These are phyloP conservation scores for Itoplectis maculator DNA, from an alignment of 2,888 invertebrate genomes.

Conservation along the genomic window DNA sequence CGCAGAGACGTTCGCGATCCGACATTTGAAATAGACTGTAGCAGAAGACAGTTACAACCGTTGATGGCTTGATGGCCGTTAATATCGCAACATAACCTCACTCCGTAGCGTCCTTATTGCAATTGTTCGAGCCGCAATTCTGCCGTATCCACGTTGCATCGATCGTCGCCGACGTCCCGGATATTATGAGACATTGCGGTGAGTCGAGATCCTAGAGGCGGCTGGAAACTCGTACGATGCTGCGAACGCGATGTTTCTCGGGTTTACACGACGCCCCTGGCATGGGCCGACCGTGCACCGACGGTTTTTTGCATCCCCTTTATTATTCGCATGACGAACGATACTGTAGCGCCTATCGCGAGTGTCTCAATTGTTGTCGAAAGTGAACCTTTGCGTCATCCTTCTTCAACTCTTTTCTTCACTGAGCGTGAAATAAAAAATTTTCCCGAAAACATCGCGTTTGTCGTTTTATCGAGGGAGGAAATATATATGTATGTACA, in stretches of 20 bases:
- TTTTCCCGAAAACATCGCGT: not conserved
- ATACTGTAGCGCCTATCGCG: not conserved
- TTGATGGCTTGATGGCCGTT: constrained; percentile 77
- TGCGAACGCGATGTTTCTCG: constrained; percentile 41
- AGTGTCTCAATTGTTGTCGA: constrained; percentile 22
- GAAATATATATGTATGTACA: no score
- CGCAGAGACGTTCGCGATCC: not conserved
- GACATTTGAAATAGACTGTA: constrained; percentile 52
- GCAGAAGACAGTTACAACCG: constrained; percentile 68
- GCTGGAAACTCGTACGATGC: not conserved
- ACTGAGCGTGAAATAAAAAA: not conserved
- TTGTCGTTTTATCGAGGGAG: not conserved
- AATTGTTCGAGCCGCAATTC: constrained; percentile 57
- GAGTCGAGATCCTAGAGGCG: constrained; percentile 55
- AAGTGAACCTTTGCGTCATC: not conserved
- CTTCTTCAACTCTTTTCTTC: not conserved
- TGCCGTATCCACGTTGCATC: constrained; percentile 70
- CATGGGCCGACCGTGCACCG: not conserved
- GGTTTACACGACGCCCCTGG: constrained; percentile 10
- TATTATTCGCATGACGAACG: not conserved
- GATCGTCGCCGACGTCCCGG: constrained; percentile 54
- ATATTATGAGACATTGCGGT: constrained; percentile 77
- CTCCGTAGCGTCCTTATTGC: constrained; percentile 78
- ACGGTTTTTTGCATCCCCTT: not conserved
- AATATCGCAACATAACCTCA: constrained; percentile 69